Conservation (phyloP, 2,797 vertebrate species). For the Sebastes cheni region DNA sequence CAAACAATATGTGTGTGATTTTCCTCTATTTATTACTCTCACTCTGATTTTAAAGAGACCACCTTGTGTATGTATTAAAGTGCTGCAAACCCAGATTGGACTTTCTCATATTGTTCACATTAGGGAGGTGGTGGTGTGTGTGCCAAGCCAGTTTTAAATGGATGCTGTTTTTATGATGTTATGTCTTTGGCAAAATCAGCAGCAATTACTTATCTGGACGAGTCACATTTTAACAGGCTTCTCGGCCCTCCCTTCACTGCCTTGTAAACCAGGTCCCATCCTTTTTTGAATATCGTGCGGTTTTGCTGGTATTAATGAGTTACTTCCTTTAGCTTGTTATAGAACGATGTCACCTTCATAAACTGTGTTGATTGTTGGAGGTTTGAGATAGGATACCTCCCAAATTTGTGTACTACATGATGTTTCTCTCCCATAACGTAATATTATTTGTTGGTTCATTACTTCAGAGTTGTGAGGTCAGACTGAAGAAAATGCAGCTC, state of each 20-base stretch:
- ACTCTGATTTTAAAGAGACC: slow-evolving; percentile 39
- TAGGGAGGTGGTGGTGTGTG: slow-evolving; percentile 19
- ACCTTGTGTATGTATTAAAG: slow-evolving; percentile 44
- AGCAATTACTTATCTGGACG: slow-evolving; percentile 70
- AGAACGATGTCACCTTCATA: slow-evolving; percentile 66
- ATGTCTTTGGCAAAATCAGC: slow-evolving; percentile 69
- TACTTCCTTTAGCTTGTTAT: slow-evolving; percentile 56
- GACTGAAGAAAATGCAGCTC: background rate
- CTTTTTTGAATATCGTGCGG: slow-evolving; percentile 42
- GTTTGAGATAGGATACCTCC: slow-evolving; percentile 46
- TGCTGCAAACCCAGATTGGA: slow-evolving; percentile 29
- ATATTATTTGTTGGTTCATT: slow-evolving; percentile 5
- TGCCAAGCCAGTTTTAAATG: slow-evolving; percentile 54
- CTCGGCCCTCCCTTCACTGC: slow-evolving; percentile 57
- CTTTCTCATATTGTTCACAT: slow-evolving; percentile 53
- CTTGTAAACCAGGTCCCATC: slow-evolving; percentile 64
- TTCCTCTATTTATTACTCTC: slow-evolving; percentile 18
- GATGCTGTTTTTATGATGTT: slow-evolving; percentile 61
- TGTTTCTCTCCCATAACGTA: background rate
- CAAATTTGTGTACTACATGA: slow-evolving; percentile 11
- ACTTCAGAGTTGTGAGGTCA: background rate
- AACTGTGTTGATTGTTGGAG: slow-evolving; percentile 38
- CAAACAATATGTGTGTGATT: background rate
- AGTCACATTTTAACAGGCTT: slow-evolving; percentile 65
- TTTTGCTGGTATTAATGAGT: slow-evolving; percentile 49